Evolutionary conservation across 2,888 invertebrate species (phyloP).

Genomic region (Euproctis similis): DNA sequence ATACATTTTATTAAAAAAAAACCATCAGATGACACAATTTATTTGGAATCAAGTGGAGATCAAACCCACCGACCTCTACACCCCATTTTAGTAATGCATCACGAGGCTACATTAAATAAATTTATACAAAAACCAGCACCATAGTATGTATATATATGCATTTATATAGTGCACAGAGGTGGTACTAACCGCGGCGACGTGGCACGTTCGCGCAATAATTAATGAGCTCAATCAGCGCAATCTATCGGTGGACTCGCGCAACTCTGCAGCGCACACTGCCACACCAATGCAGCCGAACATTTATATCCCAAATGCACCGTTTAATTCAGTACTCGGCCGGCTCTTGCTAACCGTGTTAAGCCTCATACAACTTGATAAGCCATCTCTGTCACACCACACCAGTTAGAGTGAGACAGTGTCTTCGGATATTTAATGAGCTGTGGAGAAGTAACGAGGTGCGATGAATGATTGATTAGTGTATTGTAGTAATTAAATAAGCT

Average conservation of each 20-base stretch:
- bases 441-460: conserved; percentile 25
- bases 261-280: conserved; percentile 28
- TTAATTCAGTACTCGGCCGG: conserved; percentile 38
- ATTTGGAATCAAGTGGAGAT: no score
- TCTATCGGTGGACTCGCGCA: conserved; percentile 21
- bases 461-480: conserved; percentile 35
- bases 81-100: no score
- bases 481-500: conserved; percentile 17
- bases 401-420: conserved; percentile 10
- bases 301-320: conserved; percentile 44
- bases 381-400: conserved; percentile 8
- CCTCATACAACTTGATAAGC: conserved; percentile 12
- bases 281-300: conserved; percentile 31
- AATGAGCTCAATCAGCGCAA: conserved; percentile 15
- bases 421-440: conserved; percentile 24
- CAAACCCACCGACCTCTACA: no score
- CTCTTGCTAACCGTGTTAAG: conserved; percentile 17
- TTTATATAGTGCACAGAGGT: no score
- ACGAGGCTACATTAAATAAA: no score
- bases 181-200: no score
- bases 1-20: no score
- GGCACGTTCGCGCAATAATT: no score
- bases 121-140: no score
- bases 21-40: no score
- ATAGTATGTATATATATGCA: no score